A percentile compares a stretch with the other conserved stretches of the same genome.
These are phyloP conservation scores for Numida meleagris DNA, from an alignment of 2,113 vertebrate species.

Conservation along the genomic window DNA sequence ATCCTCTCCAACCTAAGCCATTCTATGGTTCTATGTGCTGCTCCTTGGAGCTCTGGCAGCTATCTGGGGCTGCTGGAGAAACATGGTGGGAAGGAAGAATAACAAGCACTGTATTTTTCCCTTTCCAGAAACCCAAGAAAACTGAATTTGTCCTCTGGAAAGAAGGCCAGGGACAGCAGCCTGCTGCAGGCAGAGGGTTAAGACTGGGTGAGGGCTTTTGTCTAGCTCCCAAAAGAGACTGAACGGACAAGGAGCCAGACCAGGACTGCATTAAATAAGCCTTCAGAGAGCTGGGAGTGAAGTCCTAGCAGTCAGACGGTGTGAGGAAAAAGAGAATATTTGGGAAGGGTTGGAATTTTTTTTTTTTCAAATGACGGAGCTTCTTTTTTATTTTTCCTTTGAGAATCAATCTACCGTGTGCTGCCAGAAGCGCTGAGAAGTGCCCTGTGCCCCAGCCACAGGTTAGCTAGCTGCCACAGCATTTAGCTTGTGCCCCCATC, in stretches of 20 bases:
- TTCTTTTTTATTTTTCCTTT: neutral
- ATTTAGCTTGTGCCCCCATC: neutral
- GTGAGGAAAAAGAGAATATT: neutral
- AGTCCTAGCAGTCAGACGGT: neutral
- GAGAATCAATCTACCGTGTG: neutral
- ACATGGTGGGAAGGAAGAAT: slow-evolving; percentile 1
- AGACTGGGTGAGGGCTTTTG: neutral
- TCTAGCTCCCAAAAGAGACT: neutral
- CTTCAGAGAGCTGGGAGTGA: neutral
- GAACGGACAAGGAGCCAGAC: neutral
- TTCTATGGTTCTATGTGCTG: neutral
- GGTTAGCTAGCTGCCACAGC: neutral
- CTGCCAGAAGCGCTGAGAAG: neutral
- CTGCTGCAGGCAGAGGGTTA: neutral
- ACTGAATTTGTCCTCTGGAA: neutral
- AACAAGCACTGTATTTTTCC: neutral
- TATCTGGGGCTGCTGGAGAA: neutral
- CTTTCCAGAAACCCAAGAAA: slow-evolving; percentile 26
- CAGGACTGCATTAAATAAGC: slow-evolving; percentile 19
- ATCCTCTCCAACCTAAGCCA: too few species aligned
- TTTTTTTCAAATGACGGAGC: neutral
- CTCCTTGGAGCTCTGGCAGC: neutral
- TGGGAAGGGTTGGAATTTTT: neutral
- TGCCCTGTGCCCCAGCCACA: neutral
- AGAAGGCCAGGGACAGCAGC: neutral